Evolutionary conservation across 2,888 invertebrate genomes (phyloP).

Genomic region (Argyra leucocephala): DNA sequence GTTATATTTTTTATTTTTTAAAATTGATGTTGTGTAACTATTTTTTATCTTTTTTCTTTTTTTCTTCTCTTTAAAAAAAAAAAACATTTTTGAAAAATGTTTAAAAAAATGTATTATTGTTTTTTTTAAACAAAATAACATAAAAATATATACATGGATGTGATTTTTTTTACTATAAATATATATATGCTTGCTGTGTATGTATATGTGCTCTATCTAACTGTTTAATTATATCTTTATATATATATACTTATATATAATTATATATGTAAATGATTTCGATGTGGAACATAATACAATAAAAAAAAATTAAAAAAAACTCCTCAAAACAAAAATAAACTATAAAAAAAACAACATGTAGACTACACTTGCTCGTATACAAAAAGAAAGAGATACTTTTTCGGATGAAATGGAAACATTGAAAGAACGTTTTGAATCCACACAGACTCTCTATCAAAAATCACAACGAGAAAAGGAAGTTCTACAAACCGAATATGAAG

Average conservation of each 20-base stretch:
- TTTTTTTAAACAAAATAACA: background rate
- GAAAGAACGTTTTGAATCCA: constrained; percentile 72
- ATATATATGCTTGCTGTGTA: background rate
- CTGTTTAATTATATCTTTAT: background rate
- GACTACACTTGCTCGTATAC: constrained; percentile 69
- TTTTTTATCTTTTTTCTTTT: constrained; percentile 15
- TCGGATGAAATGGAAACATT: constrained; percentile 72
- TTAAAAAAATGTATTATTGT: no score
- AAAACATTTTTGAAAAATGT: no score
- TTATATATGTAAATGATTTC: background rate
- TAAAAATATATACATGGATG: background rate
- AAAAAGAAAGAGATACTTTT: constrained; percentile 79
- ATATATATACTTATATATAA: background rate
- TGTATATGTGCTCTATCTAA: background rate
- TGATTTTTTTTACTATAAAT: background rate
- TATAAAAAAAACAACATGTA: constrained; percentile 39
- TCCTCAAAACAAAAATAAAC: background rate
- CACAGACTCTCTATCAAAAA: constrained; percentile 70
- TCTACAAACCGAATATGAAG: constrained; percentile 73
- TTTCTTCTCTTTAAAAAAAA: background rate
- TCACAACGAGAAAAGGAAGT: constrained; percentile 77
- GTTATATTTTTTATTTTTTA: background rate
- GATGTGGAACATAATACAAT: background rate
- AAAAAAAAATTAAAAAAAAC: background rate
- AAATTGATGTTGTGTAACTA: constrained; percentile 4